phyloP scores from a whole-genome alignment of 2,888 invertebrate species.

The Furcula furcula region DNA sequence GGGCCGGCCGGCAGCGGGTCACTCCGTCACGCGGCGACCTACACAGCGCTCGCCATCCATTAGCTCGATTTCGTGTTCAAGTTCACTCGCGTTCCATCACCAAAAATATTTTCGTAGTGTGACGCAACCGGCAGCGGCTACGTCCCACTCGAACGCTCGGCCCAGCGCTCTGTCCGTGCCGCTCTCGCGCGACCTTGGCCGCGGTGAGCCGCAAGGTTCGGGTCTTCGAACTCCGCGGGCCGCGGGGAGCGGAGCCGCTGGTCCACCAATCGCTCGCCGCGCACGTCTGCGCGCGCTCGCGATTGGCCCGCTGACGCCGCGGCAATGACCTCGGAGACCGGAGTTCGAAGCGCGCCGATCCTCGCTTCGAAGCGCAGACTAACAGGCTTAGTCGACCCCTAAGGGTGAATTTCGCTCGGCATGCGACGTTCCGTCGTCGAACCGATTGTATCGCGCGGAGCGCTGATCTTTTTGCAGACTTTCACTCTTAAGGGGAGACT shows the following conservation, averaged over 20 bases:
- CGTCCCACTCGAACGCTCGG: slow-evolving; percentile 67
- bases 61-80: slow-evolving; percentile 78
- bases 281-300: slow-evolving; percentile 70
- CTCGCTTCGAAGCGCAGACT: slow-evolving; percentile 78
- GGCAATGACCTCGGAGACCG: slow-evolving; percentile 93
- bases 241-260: slow-evolving; percentile 61
- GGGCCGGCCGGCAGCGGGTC: slow-evolving; percentile 62
- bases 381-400: slow-evolving; percentile 74
- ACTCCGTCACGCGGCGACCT: slow-evolving; percentile 72
- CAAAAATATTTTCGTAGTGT: slow-evolving; percentile 80
- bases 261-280: slow-evolving; percentile 72
- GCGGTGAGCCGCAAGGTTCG: slow-evolving; percentile 94
- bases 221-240: slow-evolving; percentile 87
- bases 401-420: slow-evolving; percentile 77
- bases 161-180: slow-evolving; percentile 63
- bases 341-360: slow-evolving; percentile 90
- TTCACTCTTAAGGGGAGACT: slow-evolving; percentile 80
- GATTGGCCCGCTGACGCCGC: slow-evolving; percentile 81
- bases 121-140: slow-evolving; percentile 71
- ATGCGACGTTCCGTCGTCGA: slow-evolving; percentile 51
- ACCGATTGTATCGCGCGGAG: slow-evolving; percentile 78
- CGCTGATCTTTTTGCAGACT: slow-evolving; percentile 81
- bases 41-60: slow-evolving; percentile 69
- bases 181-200: slow-evolving; percentile 86
- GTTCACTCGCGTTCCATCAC: slow-evolving; percentile 80